phyloP scores from a whole-genome alignment of 2,888 invertebrate genomes.

The Rhimphoctona megacephalus region DNA sequence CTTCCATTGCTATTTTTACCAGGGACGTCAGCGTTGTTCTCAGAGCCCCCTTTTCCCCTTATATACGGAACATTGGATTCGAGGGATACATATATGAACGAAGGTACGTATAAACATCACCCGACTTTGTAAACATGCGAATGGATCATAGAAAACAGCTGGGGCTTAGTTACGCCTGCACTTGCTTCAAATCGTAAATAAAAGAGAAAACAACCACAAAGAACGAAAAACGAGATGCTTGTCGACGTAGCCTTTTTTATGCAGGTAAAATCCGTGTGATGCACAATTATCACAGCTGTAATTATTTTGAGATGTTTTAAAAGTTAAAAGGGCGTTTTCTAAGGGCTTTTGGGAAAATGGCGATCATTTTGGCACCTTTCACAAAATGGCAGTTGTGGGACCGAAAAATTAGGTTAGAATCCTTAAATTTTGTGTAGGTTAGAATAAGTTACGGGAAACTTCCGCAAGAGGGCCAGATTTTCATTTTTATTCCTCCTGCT shows the following conservation, averaged over 20 bases:
- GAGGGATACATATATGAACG: not conserved
- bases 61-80: not conserved
- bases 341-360: not conserved
- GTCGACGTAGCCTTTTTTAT: not conserved
- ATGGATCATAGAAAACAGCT: slow-evolving; percentile 21
- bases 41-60: slow-evolving; percentile 9
- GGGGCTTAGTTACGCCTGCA: not conserved
- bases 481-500: not conserved
- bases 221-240: not conserved
- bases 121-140: slow-evolving; percentile 28
- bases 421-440: not conserved
- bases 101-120: slow-evolving; percentile 1
- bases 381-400: too few species aligned
- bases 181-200: not conserved
- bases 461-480: not conserved
- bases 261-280: not conserved
- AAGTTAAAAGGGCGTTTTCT: not conserved
- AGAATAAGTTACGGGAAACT: not conserved
- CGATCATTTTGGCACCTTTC: too few species aligned
- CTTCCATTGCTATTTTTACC: slow-evolving; percentile 29
- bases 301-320: not conserved
- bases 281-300: not conserved
- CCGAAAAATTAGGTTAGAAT: not conserved
- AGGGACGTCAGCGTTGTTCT: slow-evolving; percentile 47
- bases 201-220: not conserved